Evolutionary conservation across 2,888 invertebrate genomes (phyloP).

Genomic region (Xestobium rufovillosum): DNA sequence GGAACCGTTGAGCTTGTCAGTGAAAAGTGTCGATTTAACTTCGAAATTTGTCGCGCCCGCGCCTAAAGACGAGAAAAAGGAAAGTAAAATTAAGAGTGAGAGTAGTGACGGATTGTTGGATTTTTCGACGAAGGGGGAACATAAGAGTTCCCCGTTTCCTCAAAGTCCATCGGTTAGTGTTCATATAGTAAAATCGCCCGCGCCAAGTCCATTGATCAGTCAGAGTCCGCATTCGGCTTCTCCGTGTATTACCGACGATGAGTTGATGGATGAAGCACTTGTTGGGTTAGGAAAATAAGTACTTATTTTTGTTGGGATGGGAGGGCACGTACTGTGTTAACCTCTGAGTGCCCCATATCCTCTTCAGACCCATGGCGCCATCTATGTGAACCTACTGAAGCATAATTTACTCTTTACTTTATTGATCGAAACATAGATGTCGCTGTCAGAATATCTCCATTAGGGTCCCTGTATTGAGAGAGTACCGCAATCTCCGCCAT

Average conservation of each 20-base stretch:
- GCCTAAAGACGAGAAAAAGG: slow-evolving; percentile 37
- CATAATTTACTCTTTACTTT: no score
- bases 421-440: no score
- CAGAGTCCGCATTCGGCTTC: slow-evolving; percentile 66
- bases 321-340: no score
- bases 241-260: slow-evolving; percentile 80
- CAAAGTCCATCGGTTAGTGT: slow-evolving; percentile 63
- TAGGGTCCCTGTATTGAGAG: no score
- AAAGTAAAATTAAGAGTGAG: slow-evolving; percentile 29
- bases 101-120: slow-evolving; percentile 58
- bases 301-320: no score
- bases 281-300: slow-evolving; percentile 72
- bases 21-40: slow-evolving; percentile 43
- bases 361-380: no score
- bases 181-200: slow-evolving; percentile 71
- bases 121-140: slow-evolving; percentile 46
- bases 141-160: slow-evolving; percentile 38
- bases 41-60: slow-evolving; percentile 43
- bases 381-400: no score
- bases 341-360: no score
- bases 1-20: slow-evolving; percentile 33
- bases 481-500: no score
- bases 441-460: no score
- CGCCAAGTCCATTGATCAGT: slow-evolving; percentile 59
- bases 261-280: slow-evolving; percentile 82